These are phyloP conservation scores for Leptinotarsa lineolata DNA, from an alignment of 1,140 invertebrate genomes.

Conservation along the genomic window DNA sequence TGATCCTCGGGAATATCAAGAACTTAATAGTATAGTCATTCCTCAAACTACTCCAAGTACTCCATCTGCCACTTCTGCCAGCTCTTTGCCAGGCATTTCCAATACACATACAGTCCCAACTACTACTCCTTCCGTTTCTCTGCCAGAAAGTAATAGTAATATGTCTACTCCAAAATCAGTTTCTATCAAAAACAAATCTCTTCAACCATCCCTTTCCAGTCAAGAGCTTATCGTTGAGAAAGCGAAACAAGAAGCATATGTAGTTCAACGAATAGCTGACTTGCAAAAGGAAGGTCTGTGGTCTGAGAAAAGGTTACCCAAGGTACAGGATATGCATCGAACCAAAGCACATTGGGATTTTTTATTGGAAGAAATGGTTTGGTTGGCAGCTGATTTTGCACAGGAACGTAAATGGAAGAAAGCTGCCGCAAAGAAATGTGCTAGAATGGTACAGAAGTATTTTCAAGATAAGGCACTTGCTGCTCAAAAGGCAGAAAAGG, in stretches of 20 bases:
- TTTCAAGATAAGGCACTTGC: slow-evolving; percentile 92
- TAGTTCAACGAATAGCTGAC: slow-evolving; percentile 89
- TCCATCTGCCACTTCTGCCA: slow-evolving; percentile 49
- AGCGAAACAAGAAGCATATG: slow-evolving; percentile 92
- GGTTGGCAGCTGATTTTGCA: slow-evolving; percentile 96
- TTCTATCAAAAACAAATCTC: slow-evolving; percentile 31
- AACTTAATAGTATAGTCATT: slow-evolving; percentile 25
- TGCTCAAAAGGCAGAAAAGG: slow-evolving; percentile 88
- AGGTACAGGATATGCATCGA: slow-evolving; percentile 86
- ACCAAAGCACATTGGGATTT: slow-evolving; percentile 99
- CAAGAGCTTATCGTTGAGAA: slow-evolving; percentile 83
- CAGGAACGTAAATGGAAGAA: slow-evolving; percentile 98
- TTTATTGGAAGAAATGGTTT: slow-evolving; percentile 97
- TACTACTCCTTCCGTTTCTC: slow-evolving; percentile 27
- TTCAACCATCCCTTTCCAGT: slow-evolving; percentile 39
- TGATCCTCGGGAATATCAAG: slow-evolving; percentile 58
- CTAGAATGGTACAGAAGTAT: slow-evolving; percentile 92
- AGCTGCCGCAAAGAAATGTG: slow-evolving; percentile 89
- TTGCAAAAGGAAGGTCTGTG: slow-evolving; percentile 89
- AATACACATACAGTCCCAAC: slow-evolving; percentile 27
- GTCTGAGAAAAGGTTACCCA: slow-evolving; percentile 89
- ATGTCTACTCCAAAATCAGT: slow-evolving; percentile 26
- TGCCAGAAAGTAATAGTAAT: slow-evolving; percentile 21
- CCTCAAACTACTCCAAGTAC: slow-evolving; percentile 46
- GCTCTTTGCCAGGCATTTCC: slow-evolving; percentile 49